phyloP scores from a whole-genome alignment of 2,888 invertebrate genomes.

The Ormyrus thymus region DNA sequence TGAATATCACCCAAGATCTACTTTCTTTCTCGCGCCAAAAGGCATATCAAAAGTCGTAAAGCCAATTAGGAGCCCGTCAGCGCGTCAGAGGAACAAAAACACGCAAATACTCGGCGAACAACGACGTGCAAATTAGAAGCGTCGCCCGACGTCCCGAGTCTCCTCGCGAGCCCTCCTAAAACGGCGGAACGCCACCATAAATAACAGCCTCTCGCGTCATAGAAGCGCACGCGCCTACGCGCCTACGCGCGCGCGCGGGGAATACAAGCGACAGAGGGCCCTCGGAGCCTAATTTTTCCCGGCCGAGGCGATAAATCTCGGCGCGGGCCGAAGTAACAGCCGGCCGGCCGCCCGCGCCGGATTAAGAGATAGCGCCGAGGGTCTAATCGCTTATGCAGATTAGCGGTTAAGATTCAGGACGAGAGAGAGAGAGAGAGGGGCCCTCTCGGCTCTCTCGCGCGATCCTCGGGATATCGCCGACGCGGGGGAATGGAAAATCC shows the following conservation, averaged over 20 bases:
- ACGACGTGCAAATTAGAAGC: too few species aligned
- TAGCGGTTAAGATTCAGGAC: constrained; percentile 61
- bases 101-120: too few species aligned
- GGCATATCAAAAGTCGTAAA: too few species aligned
- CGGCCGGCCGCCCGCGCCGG: constrained; percentile 41
- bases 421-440: constrained; percentile 2
- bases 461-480: too few species aligned
- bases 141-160: background rate
- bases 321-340: background rate
- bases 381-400: constrained; percentile 65
- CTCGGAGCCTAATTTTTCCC: constrained; percentile 40
- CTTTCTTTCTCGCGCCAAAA: too few species aligned
- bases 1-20: too few species aligned
- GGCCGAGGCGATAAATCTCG: constrained; percentile 37
- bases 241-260: background rate
- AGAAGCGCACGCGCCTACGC: background rate
- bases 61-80: too few species aligned
- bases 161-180: background rate
- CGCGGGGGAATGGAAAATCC: too few species aligned
- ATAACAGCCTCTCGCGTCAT: constrained; percentile 7
- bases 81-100: too few species aligned
- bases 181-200: background rate
- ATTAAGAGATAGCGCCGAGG: constrained; percentile 60
- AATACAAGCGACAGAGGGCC: constrained; percentile 4
- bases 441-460: background rate